phyloP scores from a whole-genome alignment of 2,113 vertebrate species.

The Rhinopithecus roxellana region DNA sequence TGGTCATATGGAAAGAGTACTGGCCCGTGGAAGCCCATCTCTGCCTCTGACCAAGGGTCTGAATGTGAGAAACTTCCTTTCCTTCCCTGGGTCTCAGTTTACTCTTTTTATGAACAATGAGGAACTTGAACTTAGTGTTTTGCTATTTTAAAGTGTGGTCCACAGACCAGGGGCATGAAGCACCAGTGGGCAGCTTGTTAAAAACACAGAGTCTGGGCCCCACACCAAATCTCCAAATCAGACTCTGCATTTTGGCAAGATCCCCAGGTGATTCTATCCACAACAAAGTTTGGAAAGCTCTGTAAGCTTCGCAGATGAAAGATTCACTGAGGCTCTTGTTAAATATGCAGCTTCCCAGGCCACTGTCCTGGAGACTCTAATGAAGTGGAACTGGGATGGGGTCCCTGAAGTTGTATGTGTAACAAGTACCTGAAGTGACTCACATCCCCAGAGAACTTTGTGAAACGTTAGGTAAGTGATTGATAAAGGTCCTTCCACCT shows the following conservation, averaged over 20 bases:
- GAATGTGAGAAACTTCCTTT: neutral
- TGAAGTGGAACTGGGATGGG: neutral
- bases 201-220: neutral
- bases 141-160: neutral
- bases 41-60: neutral
- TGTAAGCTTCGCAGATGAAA: neutral
- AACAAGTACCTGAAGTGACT: constrained; percentile 7
- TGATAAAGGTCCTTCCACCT: neutral
- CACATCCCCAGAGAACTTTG: neutral
- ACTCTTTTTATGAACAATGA: constrained; percentile 38
- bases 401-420: constrained; percentile 2
- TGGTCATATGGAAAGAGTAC: neutral
- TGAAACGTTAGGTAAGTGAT: neutral
- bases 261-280: neutral
- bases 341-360: neutral
- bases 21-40: neutral
- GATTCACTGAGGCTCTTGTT: neutral
- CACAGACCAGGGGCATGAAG: neutral
- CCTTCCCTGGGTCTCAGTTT: neutral
- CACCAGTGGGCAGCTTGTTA: neutral
- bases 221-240: neutral
- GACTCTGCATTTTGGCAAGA: neutral
- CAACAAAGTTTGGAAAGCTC: neutral
- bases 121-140: neutral
- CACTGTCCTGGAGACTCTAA: neutral